Evolutionary conservation across 2,888 invertebrate genomes (phyloP), one percentile per base, ranked within the genome.

Genomic region (Suillia variegata): DNA sequence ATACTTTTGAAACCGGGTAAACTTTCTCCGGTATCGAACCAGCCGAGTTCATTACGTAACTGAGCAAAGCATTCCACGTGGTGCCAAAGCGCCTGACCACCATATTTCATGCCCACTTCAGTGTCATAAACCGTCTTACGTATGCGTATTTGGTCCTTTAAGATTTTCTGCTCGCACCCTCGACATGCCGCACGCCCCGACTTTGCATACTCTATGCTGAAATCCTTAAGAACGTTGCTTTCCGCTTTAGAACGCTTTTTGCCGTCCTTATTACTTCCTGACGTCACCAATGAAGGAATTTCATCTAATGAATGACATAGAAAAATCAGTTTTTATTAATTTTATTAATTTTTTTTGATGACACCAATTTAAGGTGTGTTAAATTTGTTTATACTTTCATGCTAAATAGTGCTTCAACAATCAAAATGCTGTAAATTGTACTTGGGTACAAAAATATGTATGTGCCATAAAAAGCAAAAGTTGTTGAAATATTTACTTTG

Each of bases 61-160:
- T 92, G 88, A 0, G 87, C 89, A 83, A 98, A 98, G 78, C 98
- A 98, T 61, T 92, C 90, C 2, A 95, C 80, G 82, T 98, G 98
- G 80, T 97, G 90, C 97, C 97, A 98, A 54, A 89, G 83, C 59
- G 93, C 88, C 71, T 91, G 87, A 0, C 94, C 95, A 0, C 95
- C 95, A 80, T 88, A 94, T 78, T 88, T 88, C 73, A 86, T 87
- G 0, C 92, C 94, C 18, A 91, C 84, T 70, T 93, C 92, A n/a
- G 77, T 77, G 61, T 94, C 92, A 81, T 85, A 95, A 68, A 94
- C 93, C 66, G 92, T 91, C 80, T 94, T 96, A 1, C 91, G 88
- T 51, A 96, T 84, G 50, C 95, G 85, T 2, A 95, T 83, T 71
- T 87, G 87, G 77, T 85, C 87, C 87, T 92, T 79, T 24, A 87